Evolutionary conservation across 2,113 vertebrate species (phyloP).

Genomic region (Nerophis ophidion): DNA sequence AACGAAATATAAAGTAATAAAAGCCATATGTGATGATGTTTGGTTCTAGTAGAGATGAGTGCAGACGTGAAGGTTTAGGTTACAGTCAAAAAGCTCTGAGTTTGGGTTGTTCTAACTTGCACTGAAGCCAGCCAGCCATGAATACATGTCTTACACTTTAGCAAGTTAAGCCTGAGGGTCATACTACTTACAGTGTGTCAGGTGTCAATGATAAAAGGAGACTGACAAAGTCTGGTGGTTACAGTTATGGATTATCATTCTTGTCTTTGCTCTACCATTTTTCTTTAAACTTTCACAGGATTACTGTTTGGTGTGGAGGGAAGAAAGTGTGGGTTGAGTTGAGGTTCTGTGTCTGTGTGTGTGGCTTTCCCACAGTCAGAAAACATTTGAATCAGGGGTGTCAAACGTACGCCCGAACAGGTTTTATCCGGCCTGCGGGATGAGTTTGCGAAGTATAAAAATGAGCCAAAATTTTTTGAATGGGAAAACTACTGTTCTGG

Average conservation of each 20-base stretch:
- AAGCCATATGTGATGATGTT: slow-evolving; percentile 21
- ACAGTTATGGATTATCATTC: slow-evolving; percentile 4
- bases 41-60: slow-evolving; percentile 15
- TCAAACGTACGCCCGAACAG: too few relatives aligned
- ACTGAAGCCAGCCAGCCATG: slow-evolving; percentile 30
- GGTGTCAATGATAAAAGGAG: slow-evolving; percentile 7
- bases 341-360: not conserved
- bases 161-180: slow-evolving; percentile 6
- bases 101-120: slow-evolving; percentile 19
- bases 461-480: too few relatives aligned
- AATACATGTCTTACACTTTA: slow-evolving; percentile 9
- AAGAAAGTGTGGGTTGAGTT: not conserved
- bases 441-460: too few relatives aligned
- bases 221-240: not conserved
- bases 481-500: too few relatives aligned
- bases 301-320: not conserved
- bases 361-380: too few relatives aligned
- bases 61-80: slow-evolving; percentile 28
- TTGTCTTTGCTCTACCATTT: not conserved
- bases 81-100: slow-evolving; percentile 35
- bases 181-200: slow-evolving; percentile 2
- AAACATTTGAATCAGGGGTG: too few relatives aligned
- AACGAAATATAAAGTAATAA: slow-evolving; percentile 8
- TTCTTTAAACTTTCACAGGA: not conserved
- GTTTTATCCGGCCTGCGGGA: too few relatives aligned